These are phyloP conservation scores for Drosophila parthenogenetica DNA, from an alignment of 2,888 invertebrate genomes.

Conservation along the genomic window DNA sequence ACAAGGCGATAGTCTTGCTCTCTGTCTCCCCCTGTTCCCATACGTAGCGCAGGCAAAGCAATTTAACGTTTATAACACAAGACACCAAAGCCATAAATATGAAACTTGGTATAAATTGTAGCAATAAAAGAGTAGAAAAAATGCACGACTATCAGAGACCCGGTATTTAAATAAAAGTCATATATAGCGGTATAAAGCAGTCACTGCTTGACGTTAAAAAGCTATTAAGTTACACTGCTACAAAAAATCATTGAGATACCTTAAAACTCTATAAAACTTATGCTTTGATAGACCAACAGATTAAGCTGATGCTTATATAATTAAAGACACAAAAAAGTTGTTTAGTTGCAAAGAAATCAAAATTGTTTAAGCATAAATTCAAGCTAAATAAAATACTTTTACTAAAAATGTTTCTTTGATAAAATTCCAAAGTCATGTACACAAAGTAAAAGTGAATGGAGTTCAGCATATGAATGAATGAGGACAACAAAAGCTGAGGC, in stretches of 20 bases:
- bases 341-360: too few relatives aligned
- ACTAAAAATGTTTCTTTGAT: conserved; percentile 4
- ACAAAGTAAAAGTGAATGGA: conserved; percentile 17
- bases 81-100: conserved; percentile 17
- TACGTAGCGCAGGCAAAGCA: neutral
- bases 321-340: too few relatives aligned
- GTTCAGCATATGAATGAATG: conserved; percentile 34
- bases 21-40: too few relatives aligned
- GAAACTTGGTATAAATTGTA: neutral
- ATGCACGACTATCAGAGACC: neutral
- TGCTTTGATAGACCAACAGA: too few relatives aligned
- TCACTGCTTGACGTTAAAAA: neutral
- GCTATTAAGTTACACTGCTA: neutral
- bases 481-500: conserved; percentile 5
- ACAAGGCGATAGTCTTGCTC: too few relatives aligned
- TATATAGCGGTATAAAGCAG: neutral
- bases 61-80: conserved; percentile 10
- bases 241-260: neutral
- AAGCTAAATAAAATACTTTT: neutral
- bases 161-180: neutral
- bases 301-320: too few relatives aligned
- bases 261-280: neutral
- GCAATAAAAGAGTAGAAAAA: neutral
- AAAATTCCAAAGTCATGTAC: conserved; percentile 23
- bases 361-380: too few relatives aligned